phyloP scores from a whole-genome alignment of 2,797 vertebrate species.

The Megalops cyprinoides region DNA sequence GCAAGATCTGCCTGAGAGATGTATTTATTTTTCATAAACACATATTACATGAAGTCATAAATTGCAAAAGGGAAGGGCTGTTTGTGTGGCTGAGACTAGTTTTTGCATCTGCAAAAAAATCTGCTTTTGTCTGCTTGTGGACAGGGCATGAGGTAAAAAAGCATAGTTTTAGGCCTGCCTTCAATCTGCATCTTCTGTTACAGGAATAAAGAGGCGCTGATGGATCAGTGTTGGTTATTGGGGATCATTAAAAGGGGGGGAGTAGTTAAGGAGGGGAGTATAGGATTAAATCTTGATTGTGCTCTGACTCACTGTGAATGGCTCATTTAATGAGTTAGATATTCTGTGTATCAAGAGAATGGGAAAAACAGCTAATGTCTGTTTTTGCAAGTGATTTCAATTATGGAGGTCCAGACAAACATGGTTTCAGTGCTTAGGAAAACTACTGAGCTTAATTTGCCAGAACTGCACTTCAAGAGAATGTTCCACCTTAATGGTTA shows the following conservation, averaged over 20 bases:
- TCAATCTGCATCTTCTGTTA: not conserved
- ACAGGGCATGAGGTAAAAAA: not conserved
- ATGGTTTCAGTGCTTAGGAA: not conserved
- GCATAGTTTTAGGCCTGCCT: not conserved
- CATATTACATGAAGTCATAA: constrained; percentile 50
- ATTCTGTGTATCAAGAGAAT: constrained; percentile 33
- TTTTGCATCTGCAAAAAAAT: no score
- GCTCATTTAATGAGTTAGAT: constrained; percentile 31
- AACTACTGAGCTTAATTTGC: not conserved
- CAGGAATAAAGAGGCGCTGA: not conserved
- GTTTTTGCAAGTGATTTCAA: constrained; percentile 24
- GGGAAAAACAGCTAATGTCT: constrained; percentile 27
- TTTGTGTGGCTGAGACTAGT: constrained; percentile 35
- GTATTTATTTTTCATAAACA: constrained; percentile 47
- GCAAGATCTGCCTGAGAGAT: constrained; percentile 46
- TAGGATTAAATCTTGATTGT: not conserved
- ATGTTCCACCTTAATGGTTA: not conserved
- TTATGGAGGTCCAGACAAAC: constrained; percentile 15
- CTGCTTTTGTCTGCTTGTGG: not conserved
- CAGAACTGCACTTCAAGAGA: constrained; percentile 25
- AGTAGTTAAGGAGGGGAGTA: no score
- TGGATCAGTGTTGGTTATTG: not conserved
- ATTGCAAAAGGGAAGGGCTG: constrained; percentile 27
- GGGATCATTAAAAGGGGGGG: no score
- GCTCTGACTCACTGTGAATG: constrained; percentile 19